phyloP scores from a whole-genome alignment of 1,140 invertebrate species.

The Eufriesea mexicana region DNA sequence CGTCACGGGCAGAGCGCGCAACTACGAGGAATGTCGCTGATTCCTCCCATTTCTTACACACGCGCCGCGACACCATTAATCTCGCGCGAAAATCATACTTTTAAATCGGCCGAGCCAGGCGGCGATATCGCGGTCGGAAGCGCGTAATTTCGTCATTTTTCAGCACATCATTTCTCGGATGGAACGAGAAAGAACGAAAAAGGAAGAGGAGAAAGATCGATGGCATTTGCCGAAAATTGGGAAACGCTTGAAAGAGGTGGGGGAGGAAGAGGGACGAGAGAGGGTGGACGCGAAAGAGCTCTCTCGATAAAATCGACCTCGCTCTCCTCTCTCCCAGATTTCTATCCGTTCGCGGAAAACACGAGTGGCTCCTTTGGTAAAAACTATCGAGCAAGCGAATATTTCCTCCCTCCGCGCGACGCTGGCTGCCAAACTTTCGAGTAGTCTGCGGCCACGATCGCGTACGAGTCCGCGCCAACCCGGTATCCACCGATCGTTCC shows the following conservation, averaged over 20 bases:
- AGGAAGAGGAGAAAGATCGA: not conserved
- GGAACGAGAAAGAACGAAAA: too few relatives aligned
- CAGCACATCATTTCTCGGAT: too few relatives aligned
- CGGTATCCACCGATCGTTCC: not conserved
- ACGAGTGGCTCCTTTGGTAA: not conserved
- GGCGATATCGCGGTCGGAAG: too few relatives aligned
- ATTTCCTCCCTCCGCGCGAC: not conserved
- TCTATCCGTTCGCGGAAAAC: constrained; percentile 13
- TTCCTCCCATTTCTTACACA: not conserved
- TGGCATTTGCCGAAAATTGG: not conserved
- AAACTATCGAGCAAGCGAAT: constrained; percentile 39
- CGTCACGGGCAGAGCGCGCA: not conserved
- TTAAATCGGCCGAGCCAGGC: too few relatives aligned
- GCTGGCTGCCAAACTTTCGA: constrained; percentile 25
- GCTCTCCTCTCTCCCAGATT: not conserved
- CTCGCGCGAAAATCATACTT: too few relatives aligned
- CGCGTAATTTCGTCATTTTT: too few relatives aligned
- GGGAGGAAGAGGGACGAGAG: not conserved
- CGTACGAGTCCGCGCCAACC: not conserved
- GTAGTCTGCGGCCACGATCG: not conserved
- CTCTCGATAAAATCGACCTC: not conserved
- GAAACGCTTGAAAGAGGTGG: not conserved
- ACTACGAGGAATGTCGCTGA: not conserved
- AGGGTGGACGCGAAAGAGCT: not conserved
- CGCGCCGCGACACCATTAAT: too few relatives aligned